Evolutionary conservation across 2,113 vertebrate species (phyloP).

Genomic region (Clarias batrachus): DNA sequence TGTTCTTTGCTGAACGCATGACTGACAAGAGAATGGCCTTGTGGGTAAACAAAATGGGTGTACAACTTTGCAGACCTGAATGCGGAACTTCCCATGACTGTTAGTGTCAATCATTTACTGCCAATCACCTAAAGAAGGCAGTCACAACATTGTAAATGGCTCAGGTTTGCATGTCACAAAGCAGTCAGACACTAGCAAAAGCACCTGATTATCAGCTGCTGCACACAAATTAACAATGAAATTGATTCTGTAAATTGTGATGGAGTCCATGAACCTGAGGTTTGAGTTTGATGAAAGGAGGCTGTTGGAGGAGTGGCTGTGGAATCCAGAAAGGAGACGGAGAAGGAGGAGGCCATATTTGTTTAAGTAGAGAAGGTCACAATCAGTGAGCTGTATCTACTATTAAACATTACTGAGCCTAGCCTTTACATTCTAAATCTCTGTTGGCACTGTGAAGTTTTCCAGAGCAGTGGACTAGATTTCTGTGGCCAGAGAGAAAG

Average conservation of each 20-base stretch:
- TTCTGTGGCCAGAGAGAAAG: constrained; percentile 47
- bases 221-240: constrained; percentile 7
- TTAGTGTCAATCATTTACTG: constrained; percentile 74
- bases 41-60: constrained; percentile 60
- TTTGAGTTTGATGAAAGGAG: constrained; percentile 45
- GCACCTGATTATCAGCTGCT: not conserved
- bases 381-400: constrained; percentile 42
- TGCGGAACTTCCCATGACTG: constrained; percentile 53
- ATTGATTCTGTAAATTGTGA: constrained; percentile 18
- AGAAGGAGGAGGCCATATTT: constrained; percentile 32
- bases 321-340: constrained; percentile 6
- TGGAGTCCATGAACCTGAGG: constrained; percentile 17
- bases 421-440: constrained; percentile 43
- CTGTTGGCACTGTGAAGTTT: constrained; percentile 45
- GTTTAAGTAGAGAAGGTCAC: constrained; percentile 47
- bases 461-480: constrained; percentile 54
- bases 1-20: constrained; percentile 11
- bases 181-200: constrained; percentile 66
- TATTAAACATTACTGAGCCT: constrained; percentile 49
- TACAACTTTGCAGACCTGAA: constrained; percentile 54
- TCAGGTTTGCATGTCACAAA: constrained; percentile 57
- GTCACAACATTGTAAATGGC: constrained; percentile 54
- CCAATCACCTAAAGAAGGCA: constrained; percentile 62
- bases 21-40: constrained; percentile 51
- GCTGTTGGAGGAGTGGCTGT: constrained; percentile 18